Base-by-base conservation (phyloP, 2,888 invertebrate genomes). In the Stenodera caucasica region DNA sequence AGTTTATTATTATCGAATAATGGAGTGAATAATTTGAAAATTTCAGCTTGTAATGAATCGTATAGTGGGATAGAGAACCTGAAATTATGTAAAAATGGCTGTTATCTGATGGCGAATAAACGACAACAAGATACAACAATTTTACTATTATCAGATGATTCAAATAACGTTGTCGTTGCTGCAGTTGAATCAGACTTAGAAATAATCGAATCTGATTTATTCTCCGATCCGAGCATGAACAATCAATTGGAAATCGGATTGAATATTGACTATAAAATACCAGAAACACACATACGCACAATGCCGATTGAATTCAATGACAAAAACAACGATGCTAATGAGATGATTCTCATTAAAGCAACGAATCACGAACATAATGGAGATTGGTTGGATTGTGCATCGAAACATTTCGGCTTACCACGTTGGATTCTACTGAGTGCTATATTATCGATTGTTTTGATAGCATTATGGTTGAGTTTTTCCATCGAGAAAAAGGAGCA, bases 321-420 rank as follows among this genome's bases (percentile, higher is more conserved):
- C 35, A 57, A 68, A 4, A 33, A 33, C n/a, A 33, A 33, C n/a
- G n/a, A 33, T 33, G n/a, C 2, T 33, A 33, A 45, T 45, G 63
- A 54, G 5, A 21, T 40, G 3, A 30, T 59, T n/a, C 26, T 52
- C 2, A 53, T 59, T 23, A 62, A 62, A 56, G 18, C 37, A 37
- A 18, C 18, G 21, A 57, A 26, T 7, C 55, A 14, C 50, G 52
- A 59, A 33, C 21, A 69, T 51, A 61, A 66, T 37, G 70, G 72
- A 9, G 77, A 77, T 65, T 79, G 79, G 79, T 67, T 80, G 60
- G 79, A 79, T 58, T 80, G 80, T 66, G 78, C 78, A 5, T 76
- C 83, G 0, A 75, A 77, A 49, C 83, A 83, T 67, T 82, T 83
- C 0, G 83, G 83, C n/a, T 75, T 83, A 55, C 82, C 84, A 0